Evolutionary conservation across 2,797 vertebrate genomes (phyloP).

Genomic region (Enteromius viviparus): DNA sequence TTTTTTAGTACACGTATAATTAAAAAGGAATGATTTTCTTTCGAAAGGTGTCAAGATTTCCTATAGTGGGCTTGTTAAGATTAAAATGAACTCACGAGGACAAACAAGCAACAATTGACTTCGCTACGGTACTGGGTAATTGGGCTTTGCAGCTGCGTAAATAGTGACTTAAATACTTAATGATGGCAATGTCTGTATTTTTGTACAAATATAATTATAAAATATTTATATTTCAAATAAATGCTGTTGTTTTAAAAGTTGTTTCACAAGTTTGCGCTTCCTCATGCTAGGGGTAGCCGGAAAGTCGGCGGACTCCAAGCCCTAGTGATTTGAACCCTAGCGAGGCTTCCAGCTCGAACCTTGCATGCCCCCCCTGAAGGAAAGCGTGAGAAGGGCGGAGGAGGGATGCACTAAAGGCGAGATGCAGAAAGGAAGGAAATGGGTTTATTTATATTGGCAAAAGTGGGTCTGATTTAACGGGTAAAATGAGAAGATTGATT

Average conservation of each 20-base stretch:
- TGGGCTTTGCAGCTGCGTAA: background rate
- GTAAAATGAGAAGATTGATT: too few relatives aligned
- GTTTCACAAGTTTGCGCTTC: too few relatives aligned
- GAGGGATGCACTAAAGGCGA: too few relatives aligned
- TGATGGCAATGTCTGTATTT: background rate
- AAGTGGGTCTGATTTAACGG: too few relatives aligned
- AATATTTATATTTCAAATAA: background rate
- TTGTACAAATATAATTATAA: background rate
- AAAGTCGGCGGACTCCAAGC: too few relatives aligned
- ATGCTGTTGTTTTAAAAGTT: background rate
- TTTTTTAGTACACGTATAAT: slow-evolving; percentile 21
- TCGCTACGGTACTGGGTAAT: background rate
- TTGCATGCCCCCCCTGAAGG: too few relatives aligned
- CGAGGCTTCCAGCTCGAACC: too few relatives aligned
- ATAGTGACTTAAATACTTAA: background rate
- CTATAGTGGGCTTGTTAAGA: background rate
- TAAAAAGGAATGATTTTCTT: slow-evolving; percentile 20
- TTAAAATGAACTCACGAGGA: background rate
- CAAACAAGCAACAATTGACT: background rate
- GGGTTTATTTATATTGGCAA: too few relatives aligned
- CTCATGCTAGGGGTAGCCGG: too few relatives aligned
- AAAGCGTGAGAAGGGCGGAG: too few relatives aligned
- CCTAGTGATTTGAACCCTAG: too few relatives aligned
- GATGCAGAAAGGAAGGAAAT: too few relatives aligned
- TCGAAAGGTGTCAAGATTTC: background rate